Conservation (phyloP, 2,113 vertebrate species). For the Anhinga anhinga region DNA sequence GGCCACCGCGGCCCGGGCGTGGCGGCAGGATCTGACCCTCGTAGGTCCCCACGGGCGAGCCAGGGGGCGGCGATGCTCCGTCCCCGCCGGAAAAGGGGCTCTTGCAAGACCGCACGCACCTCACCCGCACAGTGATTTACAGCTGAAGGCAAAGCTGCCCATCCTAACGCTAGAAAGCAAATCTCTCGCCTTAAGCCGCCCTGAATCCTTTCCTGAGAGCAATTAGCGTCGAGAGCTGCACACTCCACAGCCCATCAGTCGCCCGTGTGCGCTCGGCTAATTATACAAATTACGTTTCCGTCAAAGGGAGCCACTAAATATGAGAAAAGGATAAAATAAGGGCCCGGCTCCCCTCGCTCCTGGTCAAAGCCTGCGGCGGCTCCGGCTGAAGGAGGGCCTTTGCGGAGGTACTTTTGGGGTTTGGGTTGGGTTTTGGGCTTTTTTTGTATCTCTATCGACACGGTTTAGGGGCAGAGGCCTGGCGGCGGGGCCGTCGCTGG, state of each 20-base stretch:
- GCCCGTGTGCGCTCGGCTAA: constrained; percentile 60
- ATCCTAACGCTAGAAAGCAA: neutral
- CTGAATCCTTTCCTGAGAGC: constrained; percentile 59
- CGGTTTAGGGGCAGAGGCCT: neutral
- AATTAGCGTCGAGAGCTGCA: constrained; percentile 62
- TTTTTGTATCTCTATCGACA: neutral
- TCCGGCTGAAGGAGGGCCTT: neutral
- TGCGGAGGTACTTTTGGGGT: neutral
- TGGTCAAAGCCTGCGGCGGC: neutral
- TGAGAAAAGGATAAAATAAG: constrained; percentile 29
- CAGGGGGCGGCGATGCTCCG: neutral
- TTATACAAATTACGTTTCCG: constrained; percentile 71
- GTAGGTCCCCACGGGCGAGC: neutral
- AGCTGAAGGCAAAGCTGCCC: neutral
- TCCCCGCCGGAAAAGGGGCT: neutral
- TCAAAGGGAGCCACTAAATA: constrained; percentile 63
- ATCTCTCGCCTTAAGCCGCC: constrained; percentile 20
- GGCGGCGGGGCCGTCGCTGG: neutral
- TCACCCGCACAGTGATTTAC: neutral
- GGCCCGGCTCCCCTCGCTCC: neutral
- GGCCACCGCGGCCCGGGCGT: neutral
- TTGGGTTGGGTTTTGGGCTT: neutral
- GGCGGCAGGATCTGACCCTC: neutral
- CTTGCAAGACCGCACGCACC: neutral
- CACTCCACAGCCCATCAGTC: constrained; percentile 43